These are phyloP conservation scores for Talpa occidentalis DNA, from an alignment of 2,113 vertebrate species.

Conservation along the genomic window DNA sequence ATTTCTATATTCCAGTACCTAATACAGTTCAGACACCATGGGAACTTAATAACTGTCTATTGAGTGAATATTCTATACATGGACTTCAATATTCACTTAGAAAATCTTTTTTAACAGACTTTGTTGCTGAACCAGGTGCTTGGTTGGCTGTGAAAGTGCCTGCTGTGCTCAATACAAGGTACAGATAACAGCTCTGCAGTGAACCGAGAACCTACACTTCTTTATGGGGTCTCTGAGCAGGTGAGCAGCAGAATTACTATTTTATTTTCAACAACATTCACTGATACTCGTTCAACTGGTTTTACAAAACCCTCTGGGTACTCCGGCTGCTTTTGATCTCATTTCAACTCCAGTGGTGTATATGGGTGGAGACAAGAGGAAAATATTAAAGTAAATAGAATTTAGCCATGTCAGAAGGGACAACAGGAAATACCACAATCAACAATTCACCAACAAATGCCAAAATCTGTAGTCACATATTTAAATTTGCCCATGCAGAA, in stretches of 20 bases:
- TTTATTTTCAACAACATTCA: neutral
- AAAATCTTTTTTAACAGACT: neutral
- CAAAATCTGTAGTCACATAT: neutral
- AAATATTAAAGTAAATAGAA: neutral
- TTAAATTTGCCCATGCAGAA: neutral
- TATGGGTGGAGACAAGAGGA: neutral
- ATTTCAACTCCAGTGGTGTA: neutral
- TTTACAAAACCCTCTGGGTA: neutral
- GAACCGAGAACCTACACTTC: neutral
- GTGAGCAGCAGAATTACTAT: neutral
- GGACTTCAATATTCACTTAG: neutral
- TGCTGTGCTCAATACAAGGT: neutral
- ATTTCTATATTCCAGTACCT: neutral
- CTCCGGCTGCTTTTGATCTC: neutral
- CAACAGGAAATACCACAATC: neutral
- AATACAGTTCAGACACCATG: neutral
- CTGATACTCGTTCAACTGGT: neutral
- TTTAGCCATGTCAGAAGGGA: neutral
- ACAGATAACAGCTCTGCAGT: neutral
- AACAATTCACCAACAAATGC: neutral
- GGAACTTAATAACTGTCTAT: neutral
- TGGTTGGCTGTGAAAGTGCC: neutral
- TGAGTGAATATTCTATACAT: neutral
- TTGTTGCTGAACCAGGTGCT: neutral
- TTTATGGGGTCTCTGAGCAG: neutral